Evolutionary conservation across 2,797 vertebrate genomes (phyloP), one percentile per base, ranked within the genome.

Genomic region (Gobio occitaniae): DNA sequence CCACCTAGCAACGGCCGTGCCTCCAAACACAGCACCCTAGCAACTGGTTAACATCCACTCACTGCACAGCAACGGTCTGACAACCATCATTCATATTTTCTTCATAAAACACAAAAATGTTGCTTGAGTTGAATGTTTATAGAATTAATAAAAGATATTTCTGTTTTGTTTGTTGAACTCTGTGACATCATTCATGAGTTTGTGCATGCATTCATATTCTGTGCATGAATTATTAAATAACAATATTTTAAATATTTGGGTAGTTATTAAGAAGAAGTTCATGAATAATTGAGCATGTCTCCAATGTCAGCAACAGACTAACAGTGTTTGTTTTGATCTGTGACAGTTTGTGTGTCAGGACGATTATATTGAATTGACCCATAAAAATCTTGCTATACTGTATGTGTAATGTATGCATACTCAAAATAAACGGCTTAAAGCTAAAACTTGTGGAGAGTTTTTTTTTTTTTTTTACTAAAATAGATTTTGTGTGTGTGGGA

Each of bases 221-320:
- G 76, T 17, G 66, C 76, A 84, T 84, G 77, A 79, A 84, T 84
- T 84, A 84, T 84, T 84, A 79, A 84, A 79, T 74, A 61, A 74
- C 56, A 48, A 79, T 80, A 72, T 84, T 84, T 84, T 72, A 63
- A 72, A 80, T 71, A 63, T 84, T 70, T 84, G 54, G 76, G 32
- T 61, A 32, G 83, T 84, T 84, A 84, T 84, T 84, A 84, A 84
- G 54, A 16, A 79, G 41, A 19, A 19, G 65, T 25, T 56, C 15
- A 84, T 84, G 44, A 84, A 84, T 84, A 79, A 71, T 84, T 84
- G 21, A 84, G 71, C 19, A 38, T 59, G 68, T 79, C 65, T 77
- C 83, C 63, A 32, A 78, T 78, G 77, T 48, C 54, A 38, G 76
- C 52, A 78, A 72, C 38, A 25, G 80, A 71, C n/a, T 44, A 52